Percentiles rank a stretch among this genome's conserved stretches.
phyloP scores from a whole-genome alignment of 92 coral and sea anemone species.

The Hydrozoanthus gracilis region DNA sequence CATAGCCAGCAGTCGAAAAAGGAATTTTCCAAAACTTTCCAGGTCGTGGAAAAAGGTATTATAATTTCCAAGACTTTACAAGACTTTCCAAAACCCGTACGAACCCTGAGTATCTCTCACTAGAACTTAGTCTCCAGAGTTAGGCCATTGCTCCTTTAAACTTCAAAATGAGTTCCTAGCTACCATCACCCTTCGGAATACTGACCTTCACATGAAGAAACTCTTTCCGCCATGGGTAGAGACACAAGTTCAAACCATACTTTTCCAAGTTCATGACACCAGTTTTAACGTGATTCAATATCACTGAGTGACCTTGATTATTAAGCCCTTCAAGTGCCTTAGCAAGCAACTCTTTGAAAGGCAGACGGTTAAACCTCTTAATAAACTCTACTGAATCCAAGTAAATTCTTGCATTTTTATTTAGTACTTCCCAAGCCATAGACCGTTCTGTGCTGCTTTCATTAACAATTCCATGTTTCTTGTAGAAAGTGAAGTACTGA shows the following conservation, averaged over 20 bases:
- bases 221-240: conserved; percentile 80
- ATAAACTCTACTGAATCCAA: not conserved
- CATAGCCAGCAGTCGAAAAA: too few relatives aligned
- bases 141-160: not conserved
- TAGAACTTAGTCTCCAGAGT: too few relatives aligned
- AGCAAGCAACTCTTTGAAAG: not conserved
- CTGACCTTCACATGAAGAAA: conserved; percentile 70
- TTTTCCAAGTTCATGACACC: conserved; percentile 70
- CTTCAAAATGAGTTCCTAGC: not conserved
- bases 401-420: not conserved
- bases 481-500: conserved; percentile 16
- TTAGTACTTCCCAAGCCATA: not conserved
- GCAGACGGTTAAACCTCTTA: not conserved
- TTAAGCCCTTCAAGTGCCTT: conserved; percentile 2
- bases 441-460: not conserved
- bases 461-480: not conserved
- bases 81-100: too few relatives aligned
- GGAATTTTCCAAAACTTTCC: too few relatives aligned
- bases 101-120: too few relatives aligned
- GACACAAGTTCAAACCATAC: conserved; percentile 68
- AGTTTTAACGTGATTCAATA: conserved; percentile 35
- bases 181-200: not conserved
- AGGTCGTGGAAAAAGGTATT: too few relatives aligned
- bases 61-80: too few relatives aligned
- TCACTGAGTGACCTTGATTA: not conserved